Evolutionary conservation across 2,113 vertebrate genomes (phyloP).

Genomic region (Aptenodytes patagonicus): DNA sequence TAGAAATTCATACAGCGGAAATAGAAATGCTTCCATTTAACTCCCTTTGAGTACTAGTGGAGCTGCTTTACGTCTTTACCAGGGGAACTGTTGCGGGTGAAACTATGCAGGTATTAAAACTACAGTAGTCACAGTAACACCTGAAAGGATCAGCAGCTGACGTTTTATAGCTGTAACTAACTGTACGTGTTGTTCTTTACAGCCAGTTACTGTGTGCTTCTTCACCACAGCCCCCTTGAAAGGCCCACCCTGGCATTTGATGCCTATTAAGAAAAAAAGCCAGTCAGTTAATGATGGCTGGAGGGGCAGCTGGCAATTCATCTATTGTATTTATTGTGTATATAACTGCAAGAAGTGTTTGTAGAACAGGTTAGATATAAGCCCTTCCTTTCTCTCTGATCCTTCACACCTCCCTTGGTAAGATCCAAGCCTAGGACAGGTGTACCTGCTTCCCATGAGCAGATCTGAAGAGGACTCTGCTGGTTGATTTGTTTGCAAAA

Average conservation of each 20-base stretch:
- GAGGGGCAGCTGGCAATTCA: neutral
- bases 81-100: neutral
- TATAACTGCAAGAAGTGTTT: neutral
- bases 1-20: neutral
- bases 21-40: neutral
- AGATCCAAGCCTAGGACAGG: neutral
- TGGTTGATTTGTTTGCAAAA: neutral
- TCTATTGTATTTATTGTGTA: neutral
- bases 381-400: neutral
- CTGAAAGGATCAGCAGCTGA: constrained; percentile 19
- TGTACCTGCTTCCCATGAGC: neutral
- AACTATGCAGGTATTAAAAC: constrained; percentile 1
- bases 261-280: neutral
- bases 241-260: neutral
- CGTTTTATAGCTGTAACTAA: neutral
- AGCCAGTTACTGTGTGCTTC: neutral
- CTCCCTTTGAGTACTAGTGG: neutral
- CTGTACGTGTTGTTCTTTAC: neutral
- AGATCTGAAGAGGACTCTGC: neutral
- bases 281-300: neutral
- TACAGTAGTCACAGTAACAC: neutral
- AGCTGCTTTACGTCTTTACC: neutral
- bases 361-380: neutral
- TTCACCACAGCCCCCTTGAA: neutral
- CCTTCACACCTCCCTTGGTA: neutral